These are phyloP conservation scores for Villa cingulata DNA, from an alignment of 2,888 invertebrate species.

Conservation along the genomic window DNA sequence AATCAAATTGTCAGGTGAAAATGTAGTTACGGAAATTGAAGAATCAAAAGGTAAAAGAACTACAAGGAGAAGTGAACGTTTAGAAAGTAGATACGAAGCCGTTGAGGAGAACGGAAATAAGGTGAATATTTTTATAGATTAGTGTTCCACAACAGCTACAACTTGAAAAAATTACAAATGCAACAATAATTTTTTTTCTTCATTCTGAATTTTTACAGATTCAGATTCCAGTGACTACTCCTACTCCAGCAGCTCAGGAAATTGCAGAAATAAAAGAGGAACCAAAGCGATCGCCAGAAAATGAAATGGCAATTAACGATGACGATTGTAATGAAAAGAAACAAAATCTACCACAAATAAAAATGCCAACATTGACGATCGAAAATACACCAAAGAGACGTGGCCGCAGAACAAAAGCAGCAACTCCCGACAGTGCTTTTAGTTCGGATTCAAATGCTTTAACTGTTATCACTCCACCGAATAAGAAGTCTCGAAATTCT, in stretches of 20 bases:
- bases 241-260: not conserved
- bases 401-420: constrained; percentile 30
- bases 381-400: constrained; percentile 31
- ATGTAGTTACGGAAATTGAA: not conserved
- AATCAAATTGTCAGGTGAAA: not conserved
- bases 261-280: not conserved
- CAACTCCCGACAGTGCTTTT: constrained; percentile 7
- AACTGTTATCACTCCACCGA: not conserved
- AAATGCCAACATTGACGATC: not conserved
- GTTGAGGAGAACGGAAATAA: constrained; percentile 7
- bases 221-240: not conserved
- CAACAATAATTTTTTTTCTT: too few species aligned
- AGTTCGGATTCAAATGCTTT: not conserved
- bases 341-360: not conserved
- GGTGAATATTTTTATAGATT: not conserved
- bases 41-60: constrained; percentile 21
- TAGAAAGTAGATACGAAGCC: constrained; percentile 28
- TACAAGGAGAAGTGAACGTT: constrained; percentile 29
- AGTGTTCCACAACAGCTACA: too few species aligned
- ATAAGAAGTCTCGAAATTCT: constrained; percentile 24
- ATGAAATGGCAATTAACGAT: not conserved
- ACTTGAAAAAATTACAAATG: too few species aligned
- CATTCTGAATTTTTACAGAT: not conserved
- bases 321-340: not conserved
- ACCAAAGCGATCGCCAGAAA: constrained; percentile 1